Percentiles rank a stretch among this genome's conserved stretches.
Conservation (phyloP, 2,113 vertebrate species). For the Ardeotis arabs region DNA sequence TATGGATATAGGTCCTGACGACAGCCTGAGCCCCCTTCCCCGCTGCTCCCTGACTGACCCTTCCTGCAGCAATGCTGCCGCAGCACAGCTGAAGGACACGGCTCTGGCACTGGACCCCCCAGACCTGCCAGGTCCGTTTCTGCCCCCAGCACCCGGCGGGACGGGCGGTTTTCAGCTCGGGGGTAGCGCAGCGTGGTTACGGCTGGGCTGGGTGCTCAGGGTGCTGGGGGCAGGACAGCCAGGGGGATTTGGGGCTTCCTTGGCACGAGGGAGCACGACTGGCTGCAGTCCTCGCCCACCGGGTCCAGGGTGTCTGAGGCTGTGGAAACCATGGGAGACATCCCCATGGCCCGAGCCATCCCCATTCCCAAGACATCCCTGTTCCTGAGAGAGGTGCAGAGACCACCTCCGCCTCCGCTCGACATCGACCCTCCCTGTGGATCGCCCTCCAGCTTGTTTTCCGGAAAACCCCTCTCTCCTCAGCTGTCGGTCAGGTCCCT, state of each 20-base stretch:
- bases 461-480: neutral
- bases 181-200: neutral
- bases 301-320: neutral
- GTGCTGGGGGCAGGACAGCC: accelerated
- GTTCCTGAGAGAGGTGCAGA: neutral
- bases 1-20: neutral
- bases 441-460: neutral
- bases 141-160: accelerated
- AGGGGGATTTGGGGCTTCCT: neutral
- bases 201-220: neutral
- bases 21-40: neutral
- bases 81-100: neutral
- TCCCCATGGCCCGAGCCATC: accelerated
- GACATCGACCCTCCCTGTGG: accelerated
- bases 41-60: accelerated
- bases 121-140: neutral
- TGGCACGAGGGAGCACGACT: neutral
- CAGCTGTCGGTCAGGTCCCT: accelerated
- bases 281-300: accelerated
- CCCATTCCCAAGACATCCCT: too few species aligned
- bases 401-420: neutral
- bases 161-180: accelerated
- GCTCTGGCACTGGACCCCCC: neutral
- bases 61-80: neutral
- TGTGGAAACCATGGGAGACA: neutral